phyloP scores from a whole-genome alignment of 2,888 invertebrate genomes.

The Polymixis flavicincta region DNA sequence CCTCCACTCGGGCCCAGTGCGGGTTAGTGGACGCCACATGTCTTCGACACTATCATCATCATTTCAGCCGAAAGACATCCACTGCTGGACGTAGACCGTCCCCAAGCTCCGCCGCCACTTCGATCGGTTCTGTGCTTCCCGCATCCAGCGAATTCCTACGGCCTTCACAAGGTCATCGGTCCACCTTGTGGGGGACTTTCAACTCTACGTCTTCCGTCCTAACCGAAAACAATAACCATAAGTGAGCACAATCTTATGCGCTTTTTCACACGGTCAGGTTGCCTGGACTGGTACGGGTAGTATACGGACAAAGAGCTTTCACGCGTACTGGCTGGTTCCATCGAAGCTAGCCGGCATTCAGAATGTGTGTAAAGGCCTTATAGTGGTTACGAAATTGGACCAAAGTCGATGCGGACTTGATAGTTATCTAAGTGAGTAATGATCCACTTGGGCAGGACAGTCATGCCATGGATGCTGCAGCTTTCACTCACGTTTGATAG shows the following conservation, averaged over 20 bases:
- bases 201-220: too few species aligned
- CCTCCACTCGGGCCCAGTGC: too few species aligned
- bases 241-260: background rate
- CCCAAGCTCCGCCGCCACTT: too few species aligned
- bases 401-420: conserved; percentile 43
- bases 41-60: too few species aligned
- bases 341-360: background rate
- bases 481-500: conserved; percentile 12
- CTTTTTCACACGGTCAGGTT: background rate
- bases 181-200: too few species aligned
- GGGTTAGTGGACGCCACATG: too few species aligned
- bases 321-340: background rate
- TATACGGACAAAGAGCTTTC: background rate
- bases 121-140: too few species aligned
- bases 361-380: conserved; percentile 2
- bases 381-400: conserved; percentile 34
- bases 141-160: too few species aligned
- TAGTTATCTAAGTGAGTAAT: conserved; percentile 50
- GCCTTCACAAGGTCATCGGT: too few species aligned
- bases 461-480: conserved; percentile 4
- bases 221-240: background rate
- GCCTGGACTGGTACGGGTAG: too few species aligned
- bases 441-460: conserved; percentile 13
- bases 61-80: too few species aligned
- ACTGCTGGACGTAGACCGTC: too few species aligned